Base-by-base conservation (phyloP, 2,797 vertebrate species). In the Pseudochaenichthys georgianus region DNA sequence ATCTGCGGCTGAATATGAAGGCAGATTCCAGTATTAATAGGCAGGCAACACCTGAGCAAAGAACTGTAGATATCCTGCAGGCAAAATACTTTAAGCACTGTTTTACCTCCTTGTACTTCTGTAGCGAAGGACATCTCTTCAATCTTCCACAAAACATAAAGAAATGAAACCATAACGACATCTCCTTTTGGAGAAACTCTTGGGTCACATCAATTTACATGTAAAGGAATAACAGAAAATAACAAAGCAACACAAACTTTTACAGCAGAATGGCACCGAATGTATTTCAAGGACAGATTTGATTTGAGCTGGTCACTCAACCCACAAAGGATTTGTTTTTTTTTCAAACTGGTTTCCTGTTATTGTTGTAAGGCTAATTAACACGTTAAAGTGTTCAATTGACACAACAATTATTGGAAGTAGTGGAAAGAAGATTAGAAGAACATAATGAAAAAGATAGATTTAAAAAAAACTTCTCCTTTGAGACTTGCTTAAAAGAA, bases 1-100 rank as follows among this genome's bases (percentile, higher is more conserved):
- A 87, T 84, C 81, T 76, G 77, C 82, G 63, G 70, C 63, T 68
- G 54, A 88, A 84, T 85, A 82, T 75, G 69, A 88, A 70, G 75
- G 59, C 76, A 51, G 65, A 81, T 75, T 88, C 62, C 42, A 87
- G 57, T 43, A 75, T 78, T 83, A 87, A 78, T 47, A 89, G 75
- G 41, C 47, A 61, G 60, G 68, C 64, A 77, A 73, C 63, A 83
- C 64, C 78, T 83, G 73, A 79, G 75, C 59, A 66, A 76, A 73
- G 67, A 78, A 60, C 47, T 64, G 45, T 5, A 70, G 43, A 78
- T 70, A 71, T 58, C 70, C 61, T 69, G 68, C 64, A 77, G 78
- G 70, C 46, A 78, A 74, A 80, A 73, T 59, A 54, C 45, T 34
- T 15, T 9, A 31, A 77, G 47, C 0, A 42, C 34, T 19, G 21